phyloP scores from a whole-genome alignment of 2,113 vertebrate species.

The Himantopus leucocephalus region DNA sequence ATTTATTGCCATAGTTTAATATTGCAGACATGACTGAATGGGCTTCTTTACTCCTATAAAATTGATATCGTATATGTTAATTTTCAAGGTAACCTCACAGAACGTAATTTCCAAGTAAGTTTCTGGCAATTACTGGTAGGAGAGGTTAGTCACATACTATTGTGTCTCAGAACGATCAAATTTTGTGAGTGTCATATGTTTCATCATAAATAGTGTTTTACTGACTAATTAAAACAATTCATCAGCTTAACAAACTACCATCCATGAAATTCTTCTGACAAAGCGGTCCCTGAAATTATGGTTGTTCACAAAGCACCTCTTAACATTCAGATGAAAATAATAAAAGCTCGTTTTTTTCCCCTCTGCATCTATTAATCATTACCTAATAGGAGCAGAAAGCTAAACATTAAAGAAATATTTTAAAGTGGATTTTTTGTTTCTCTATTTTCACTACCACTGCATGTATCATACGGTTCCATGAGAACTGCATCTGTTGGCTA shows the following conservation, averaged over 20 bases:
- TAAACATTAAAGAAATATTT: slow-evolving; percentile 34
- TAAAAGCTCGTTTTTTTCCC: slow-evolving; percentile 8
- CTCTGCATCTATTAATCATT: slow-evolving; percentile 70
- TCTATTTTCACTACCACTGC: not conserved
- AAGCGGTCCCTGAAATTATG: slow-evolving; percentile 46
- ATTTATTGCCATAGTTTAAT: slow-evolving; percentile 16
- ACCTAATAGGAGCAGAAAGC: slow-evolving; percentile 62
- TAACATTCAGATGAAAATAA: slow-evolving; percentile 64
- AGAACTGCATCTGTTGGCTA: slow-evolving; percentile 33
- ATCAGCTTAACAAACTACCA: slow-evolving; percentile 67
- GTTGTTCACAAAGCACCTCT: slow-evolving; percentile 54
- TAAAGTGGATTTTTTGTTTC: slow-evolving; percentile 33
- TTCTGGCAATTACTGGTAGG: slow-evolving; percentile 4
- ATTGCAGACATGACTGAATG: not conserved
- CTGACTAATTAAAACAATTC: slow-evolving; percentile 70
- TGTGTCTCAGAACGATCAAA: slow-evolving; percentile 44
- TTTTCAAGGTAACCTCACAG: slow-evolving; percentile 47
- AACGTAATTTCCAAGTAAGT: not conserved
- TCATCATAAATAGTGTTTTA: slow-evolving; percentile 58
- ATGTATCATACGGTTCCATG: slow-evolving; percentile 3
- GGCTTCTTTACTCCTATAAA: slow-evolving; percentile 22
- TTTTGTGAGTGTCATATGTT: slow-evolving; percentile 52
- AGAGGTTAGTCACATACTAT: slow-evolving; percentile 18
- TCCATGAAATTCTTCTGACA: slow-evolving; percentile 56
- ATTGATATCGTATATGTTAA: slow-evolving; percentile 36